Evolutionary conservation across 2,797 vertebrate species (phyloP).

Genomic region (Clarias platycephalus): DNA sequence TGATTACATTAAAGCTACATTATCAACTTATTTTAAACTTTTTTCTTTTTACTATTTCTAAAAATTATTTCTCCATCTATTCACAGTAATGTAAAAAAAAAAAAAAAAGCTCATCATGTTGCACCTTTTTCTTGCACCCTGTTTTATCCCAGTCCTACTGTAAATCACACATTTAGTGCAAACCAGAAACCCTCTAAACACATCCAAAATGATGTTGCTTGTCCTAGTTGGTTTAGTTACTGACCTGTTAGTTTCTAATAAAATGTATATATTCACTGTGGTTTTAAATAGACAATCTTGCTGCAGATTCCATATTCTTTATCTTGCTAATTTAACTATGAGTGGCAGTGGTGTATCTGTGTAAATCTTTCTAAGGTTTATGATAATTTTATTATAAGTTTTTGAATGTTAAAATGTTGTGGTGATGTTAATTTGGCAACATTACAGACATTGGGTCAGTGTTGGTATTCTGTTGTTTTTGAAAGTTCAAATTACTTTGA

Average conservation of each 20-base stretch:
- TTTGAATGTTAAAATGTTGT: too few relatives aligned
- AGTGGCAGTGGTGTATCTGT: not conserved
- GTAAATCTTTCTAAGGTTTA: not conserved
- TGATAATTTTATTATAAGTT: not conserved
- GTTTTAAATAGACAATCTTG: not conserved
- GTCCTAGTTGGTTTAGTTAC: not conserved
- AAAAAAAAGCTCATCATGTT: too few relatives aligned
- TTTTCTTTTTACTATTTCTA: too few relatives aligned
- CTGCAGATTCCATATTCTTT: not conserved
- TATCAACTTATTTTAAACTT: too few relatives aligned
- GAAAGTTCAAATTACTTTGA: too few relatives aligned
- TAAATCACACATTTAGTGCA: not conserved
- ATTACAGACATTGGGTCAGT: too few relatives aligned
- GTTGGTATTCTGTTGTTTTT: too few relatives aligned
- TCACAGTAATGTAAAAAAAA: not conserved
- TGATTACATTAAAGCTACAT: too few relatives aligned
- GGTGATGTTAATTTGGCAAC: too few relatives aligned
- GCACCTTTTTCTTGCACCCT: not conserved
- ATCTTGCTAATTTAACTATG: not conserved
- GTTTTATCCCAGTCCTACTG: not conserved
- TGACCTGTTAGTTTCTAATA: not conserved
- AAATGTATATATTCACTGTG: not conserved
- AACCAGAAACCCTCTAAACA: not conserved
- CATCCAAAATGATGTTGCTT: not conserved
- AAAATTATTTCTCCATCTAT: too few relatives aligned